phyloP scores from a whole-genome alignment of 1,140 invertebrate species.

The Vanessa tameamea region DNA sequence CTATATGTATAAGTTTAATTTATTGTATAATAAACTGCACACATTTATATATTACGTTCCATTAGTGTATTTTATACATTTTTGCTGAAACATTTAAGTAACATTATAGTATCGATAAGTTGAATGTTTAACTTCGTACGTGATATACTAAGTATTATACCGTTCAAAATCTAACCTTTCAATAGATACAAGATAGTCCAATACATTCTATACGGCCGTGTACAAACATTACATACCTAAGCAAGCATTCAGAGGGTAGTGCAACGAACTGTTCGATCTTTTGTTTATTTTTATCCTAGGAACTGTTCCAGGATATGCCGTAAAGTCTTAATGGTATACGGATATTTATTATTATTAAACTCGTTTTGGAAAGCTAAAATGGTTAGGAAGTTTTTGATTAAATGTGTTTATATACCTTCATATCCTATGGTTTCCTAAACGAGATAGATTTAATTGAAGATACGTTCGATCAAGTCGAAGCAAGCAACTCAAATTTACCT shows the following conservation, averaged over 20 bases:
- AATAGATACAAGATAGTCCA: constrained; percentile 25
- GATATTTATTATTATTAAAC: constrained; percentile 49
- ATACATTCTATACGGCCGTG: constrained; percentile 53
- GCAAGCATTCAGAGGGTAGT: constrained; percentile 51
- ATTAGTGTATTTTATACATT: too few relatives aligned
- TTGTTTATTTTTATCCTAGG: constrained; percentile 54
- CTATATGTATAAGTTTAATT: too few relatives aligned
- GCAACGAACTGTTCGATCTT: constrained; percentile 50
- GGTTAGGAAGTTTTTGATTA: background rate
- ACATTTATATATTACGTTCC: too few relatives aligned
- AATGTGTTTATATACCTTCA: background rate
- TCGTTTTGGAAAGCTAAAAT: constrained; percentile 25
- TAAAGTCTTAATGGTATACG: constrained; percentile 54
- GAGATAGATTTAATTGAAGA: too few relatives aligned
- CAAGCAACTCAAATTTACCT: too few relatives aligned
- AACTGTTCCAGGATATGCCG: constrained; percentile 50
- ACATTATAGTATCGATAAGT: too few relatives aligned
- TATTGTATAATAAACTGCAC: too few relatives aligned
- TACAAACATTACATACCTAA: constrained; percentile 62
- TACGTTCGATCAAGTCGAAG: too few relatives aligned
- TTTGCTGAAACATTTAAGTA: too few relatives aligned
- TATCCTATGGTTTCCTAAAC: background rate
- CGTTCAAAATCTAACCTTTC: too few relatives aligned
- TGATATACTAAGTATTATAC: too few relatives aligned
- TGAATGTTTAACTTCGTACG: too few relatives aligned